Conservation (phyloP, 1,140 invertebrate species). For the Streblospio benedicti region DNA sequence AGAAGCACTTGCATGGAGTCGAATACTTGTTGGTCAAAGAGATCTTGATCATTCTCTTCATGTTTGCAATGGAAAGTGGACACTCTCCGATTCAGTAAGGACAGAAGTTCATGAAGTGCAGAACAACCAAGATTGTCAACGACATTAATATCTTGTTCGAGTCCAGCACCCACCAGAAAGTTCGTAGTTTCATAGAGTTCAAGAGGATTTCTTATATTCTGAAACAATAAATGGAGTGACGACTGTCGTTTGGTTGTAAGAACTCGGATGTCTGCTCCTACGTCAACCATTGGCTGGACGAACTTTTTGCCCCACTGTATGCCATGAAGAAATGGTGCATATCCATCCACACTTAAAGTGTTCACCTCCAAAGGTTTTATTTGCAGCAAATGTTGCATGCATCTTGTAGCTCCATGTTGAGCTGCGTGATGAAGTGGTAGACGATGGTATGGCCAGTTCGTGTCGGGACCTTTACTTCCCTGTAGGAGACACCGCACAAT, state of each 20-base stretch:
- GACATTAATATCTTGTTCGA: constrained; percentile 37
- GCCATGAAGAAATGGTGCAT: constrained; percentile 34
- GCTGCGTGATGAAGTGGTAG: constrained; percentile 31
- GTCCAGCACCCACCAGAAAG: constrained; percentile 37
- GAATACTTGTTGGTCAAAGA: constrained; percentile 36
- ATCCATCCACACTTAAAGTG: constrained; percentile 25
- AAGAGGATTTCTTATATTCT: constrained; percentile 34
- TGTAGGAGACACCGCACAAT: constrained; percentile 27
- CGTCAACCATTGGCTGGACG: constrained; percentile 30
- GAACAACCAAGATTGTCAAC: constrained; percentile 34
- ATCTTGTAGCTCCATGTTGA: constrained; percentile 28
- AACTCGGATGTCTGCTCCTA: constrained; percentile 32
- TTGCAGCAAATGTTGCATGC: constrained; percentile 31
- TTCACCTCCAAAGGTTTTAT: constrained; percentile 31
- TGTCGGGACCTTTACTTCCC: constrained; percentile 10
- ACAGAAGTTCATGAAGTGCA: constrained; percentile 34
- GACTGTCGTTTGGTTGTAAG: constrained; percentile 31
- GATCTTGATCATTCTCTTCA: constrained; percentile 25
- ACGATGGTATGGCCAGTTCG: constrained; percentile 1
- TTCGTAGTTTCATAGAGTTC: constrained; percentile 38
- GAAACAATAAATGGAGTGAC: constrained; percentile 37
- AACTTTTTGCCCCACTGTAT: constrained; percentile 37
- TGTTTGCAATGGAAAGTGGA: neutral
- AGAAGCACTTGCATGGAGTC: constrained; percentile 30
- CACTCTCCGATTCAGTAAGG: constrained; percentile 31